phyloP scores from a whole-genome alignment of 1,140 invertebrate genomes.

The Trachymyrmex septentrionalis region DNA sequence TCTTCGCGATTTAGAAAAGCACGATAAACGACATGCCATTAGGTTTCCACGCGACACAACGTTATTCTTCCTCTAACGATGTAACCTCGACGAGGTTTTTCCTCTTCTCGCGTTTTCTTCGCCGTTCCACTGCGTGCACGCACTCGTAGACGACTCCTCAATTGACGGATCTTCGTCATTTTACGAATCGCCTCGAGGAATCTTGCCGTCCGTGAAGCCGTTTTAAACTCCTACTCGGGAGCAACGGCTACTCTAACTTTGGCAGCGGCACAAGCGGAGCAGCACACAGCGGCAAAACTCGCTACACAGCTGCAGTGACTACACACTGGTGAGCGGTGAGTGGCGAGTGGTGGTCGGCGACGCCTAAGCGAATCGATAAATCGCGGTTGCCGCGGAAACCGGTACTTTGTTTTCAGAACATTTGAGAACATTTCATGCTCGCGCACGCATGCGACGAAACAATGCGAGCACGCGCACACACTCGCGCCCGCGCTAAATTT shows the following conservation, averaged over 20 bases:
- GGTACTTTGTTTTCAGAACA: background rate
- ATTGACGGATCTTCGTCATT: background rate
- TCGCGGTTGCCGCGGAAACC: constrained; percentile 54
- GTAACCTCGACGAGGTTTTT: background rate
- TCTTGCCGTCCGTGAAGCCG: background rate
- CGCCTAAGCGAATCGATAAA: constrained; percentile 48
- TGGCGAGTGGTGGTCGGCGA: no score
- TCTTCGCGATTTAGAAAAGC: background rate
- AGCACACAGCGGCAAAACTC: no score
- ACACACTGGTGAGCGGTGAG: no score
- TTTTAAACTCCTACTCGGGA: no score
- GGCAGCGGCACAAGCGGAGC: background rate
- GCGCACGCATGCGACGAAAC: constrained; percentile 33
- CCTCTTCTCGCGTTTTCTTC: background rate
- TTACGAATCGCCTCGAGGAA: background rate
- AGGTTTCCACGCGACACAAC: background rate
- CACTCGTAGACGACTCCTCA: background rate
- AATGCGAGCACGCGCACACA: constrained; percentile 3
- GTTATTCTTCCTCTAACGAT: background rate
- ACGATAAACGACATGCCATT: background rate
- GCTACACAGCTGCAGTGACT: background rate
- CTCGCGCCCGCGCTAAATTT: constrained; percentile 5
- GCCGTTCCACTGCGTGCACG: background rate
- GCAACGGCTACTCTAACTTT: background rate
- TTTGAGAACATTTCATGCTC: background rate